Percentiles rank a stretch among this genome's conserved stretches.
phyloP scores from a whole-genome alignment of 2,113 vertebrate species.

The Microcebus tavaratra region DNA sequence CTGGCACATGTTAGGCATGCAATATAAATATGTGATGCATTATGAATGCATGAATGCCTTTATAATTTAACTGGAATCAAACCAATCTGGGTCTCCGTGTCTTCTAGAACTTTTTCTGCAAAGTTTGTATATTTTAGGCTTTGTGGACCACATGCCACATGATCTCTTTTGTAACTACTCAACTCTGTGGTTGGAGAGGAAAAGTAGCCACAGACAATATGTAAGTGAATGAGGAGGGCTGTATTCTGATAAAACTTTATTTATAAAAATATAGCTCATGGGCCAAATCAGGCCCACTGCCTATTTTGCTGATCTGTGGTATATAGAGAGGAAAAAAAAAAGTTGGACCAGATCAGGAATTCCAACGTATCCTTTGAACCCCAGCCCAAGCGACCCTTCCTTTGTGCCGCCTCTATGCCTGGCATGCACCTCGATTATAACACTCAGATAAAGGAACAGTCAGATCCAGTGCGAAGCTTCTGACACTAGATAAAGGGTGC shows the following conservation, averaged over 20 bases:
- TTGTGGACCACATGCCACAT: not conserved
- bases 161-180: not conserved
- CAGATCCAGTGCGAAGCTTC: not conserved
- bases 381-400: not conserved
- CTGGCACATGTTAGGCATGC: not conserved
- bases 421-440: not conserved
- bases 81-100: not conserved
- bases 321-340: not conserved
- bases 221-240: not conserved
- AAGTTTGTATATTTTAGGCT: not conserved
- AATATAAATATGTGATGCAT: not conserved
- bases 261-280: not conserved
- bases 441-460: not conserved
- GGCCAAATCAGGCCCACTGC: not conserved
- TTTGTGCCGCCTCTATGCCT: not conserved
- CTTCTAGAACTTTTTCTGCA: not conserved
- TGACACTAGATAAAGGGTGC: not conserved
- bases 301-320: not conserved
- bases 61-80: not conserved
- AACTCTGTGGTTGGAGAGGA: not conserved
- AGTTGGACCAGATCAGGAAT: not conserved
- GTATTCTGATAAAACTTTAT: slow-evolving; percentile 42
- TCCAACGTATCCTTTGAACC: not conserved
- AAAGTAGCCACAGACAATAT: not conserved
- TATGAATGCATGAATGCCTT: not conserved